phyloP scores from a whole-genome alignment of 2,888 invertebrate species.

The Protodeltote pygarga region DNA sequence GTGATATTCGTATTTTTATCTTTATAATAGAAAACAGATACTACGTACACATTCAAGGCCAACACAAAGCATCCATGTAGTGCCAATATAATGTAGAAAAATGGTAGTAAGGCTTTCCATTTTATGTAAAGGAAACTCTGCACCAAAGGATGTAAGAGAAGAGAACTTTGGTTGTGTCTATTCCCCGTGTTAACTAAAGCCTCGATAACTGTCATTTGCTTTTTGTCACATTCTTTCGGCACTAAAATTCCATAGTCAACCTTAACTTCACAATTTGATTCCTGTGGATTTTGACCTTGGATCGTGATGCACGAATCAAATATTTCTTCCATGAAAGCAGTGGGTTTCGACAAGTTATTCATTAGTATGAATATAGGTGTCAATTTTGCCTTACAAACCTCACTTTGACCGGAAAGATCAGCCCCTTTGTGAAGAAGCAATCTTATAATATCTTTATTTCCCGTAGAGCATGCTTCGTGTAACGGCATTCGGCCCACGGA shows the following conservation, averaged over 20 bases:
- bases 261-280: constrained; percentile 64
- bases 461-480: constrained; percentile 70
- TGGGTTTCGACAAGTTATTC: constrained; percentile 74
- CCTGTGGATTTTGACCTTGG: constrained; percentile 62
- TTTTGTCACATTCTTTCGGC: constrained; percentile 56
- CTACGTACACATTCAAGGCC: constrained; percentile 71
- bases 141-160: constrained; percentile 81
- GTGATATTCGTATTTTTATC: no score
- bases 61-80: constrained; percentile 74
- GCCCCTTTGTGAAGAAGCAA: constrained; percentile 67
- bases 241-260: constrained; percentile 74
- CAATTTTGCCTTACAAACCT: constrained; percentile 31
- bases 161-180: constrained; percentile 66
- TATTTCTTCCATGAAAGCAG: constrained; percentile 74
- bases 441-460: constrained; percentile 82
- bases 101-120: constrained; percentile 78
- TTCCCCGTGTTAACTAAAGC: constrained; percentile 77
- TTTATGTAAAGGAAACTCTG: constrained; percentile 84
- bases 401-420: constrained; percentile 45
- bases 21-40: constrained; percentile 40
- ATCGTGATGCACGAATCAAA: constrained; percentile 76
- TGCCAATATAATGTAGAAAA: constrained; percentile 76
- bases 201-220: constrained; percentile 79
- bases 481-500: constrained; percentile 34
- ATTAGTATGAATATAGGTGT: constrained; percentile 74